Conservation (phyloP, 1,140 invertebrate genomes). For the Hycleus cichorii region DNA sequence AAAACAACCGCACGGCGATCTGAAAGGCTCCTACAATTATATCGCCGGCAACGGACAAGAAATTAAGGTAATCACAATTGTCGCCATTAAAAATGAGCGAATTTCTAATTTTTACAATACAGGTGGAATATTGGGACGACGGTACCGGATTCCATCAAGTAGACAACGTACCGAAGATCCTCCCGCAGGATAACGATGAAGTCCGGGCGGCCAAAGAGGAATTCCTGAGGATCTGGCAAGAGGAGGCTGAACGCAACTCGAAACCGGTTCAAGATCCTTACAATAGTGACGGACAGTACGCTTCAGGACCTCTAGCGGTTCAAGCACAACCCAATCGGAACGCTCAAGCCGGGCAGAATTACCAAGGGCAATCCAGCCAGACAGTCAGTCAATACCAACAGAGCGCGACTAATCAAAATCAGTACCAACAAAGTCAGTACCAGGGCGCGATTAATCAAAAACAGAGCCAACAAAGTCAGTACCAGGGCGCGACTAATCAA, state of each 20-base stretch:
- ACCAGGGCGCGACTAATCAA: not conserved
- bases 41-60: slow-evolving; percentile 43
- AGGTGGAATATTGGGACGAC: slow-evolving; percentile 56
- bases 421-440: slow-evolving; percentile 3
- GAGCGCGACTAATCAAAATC: not conserved
- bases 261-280: slow-evolving; percentile 32
- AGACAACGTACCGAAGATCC: slow-evolving; percentile 54
- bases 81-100: too few relatives aligned
- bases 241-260: slow-evolving; percentile 48
- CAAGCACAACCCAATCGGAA: slow-evolving; percentile 17
- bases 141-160: slow-evolving; percentile 57
- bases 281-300: slow-evolving; percentile 25
- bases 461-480: not conserved
- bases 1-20: slow-evolving; percentile 44
- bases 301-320: slow-evolving; percentile 20
- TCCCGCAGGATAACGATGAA: slow-evolving; percentile 51
- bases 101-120: not conserved
- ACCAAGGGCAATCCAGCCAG: not conserved
- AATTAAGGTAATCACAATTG: slow-evolving; percentile 39
- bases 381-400: slow-evolving; percentile 9
- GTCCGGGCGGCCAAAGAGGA: slow-evolving; percentile 53
- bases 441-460: not conserved
- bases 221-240: slow-evolving; percentile 53
- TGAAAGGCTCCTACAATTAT: slow-evolving; percentile 48
- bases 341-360: not conserved